Evolutionary conservation across 1,140 invertebrate genomes (phyloP).

Genomic region (Probaryconus sp.): DNA sequence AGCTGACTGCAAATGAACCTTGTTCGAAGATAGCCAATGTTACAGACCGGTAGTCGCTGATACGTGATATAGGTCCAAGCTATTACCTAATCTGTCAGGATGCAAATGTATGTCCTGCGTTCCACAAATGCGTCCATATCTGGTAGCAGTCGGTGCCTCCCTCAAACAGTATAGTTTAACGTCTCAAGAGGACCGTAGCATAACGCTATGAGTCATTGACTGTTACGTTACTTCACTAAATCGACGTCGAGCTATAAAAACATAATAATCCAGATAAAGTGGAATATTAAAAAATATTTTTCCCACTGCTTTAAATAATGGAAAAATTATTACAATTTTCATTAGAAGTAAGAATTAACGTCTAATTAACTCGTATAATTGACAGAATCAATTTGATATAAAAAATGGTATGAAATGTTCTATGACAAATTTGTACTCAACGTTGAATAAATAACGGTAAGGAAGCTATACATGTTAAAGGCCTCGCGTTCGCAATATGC

Average conservation of each 20-base stretch:
- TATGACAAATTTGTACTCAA: too few relatives aligned
- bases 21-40: constrained; percentile 26
- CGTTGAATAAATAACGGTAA: too few relatives aligned
- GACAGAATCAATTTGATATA: too few relatives aligned
- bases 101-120: constrained; percentile 24
- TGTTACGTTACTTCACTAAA: constrained; percentile 25
- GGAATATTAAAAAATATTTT: too few relatives aligned
- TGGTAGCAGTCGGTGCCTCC: constrained; percentile 1
- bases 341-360: too few relatives aligned
- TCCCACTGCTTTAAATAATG: too few relatives aligned
- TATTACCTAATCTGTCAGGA: constrained; percentile 40
- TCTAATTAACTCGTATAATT: too few relatives aligned
- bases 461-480: too few relatives aligned
- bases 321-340: too few relatives aligned
- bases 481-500: too few relatives aligned
- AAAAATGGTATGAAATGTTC: too few relatives aligned
- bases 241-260: constrained; percentile 6
- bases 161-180: constrained; percentile 33
- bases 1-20: constrained; percentile 12
- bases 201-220: constrained; percentile 33
- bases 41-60: constrained; percentile 14
- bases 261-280: too few relatives aligned
- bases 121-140: constrained; percentile 35
- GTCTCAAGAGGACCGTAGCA: constrained; percentile 26
- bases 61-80: constrained; percentile 25